Conservation (phyloP, 2,888 invertebrate species). For the Aplocera efformata region DNA sequence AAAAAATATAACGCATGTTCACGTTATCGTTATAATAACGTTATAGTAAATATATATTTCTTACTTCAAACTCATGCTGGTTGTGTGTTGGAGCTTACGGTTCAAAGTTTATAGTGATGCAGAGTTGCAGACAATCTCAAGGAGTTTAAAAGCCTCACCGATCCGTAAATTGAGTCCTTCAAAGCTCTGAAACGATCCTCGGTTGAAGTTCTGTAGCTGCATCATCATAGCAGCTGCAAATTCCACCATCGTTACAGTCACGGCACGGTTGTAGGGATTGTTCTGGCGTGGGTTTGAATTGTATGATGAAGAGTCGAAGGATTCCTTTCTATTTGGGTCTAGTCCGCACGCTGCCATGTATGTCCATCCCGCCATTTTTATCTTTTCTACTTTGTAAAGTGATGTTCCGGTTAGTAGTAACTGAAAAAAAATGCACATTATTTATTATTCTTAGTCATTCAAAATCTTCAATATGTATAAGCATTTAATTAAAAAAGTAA, state of each 20-base stretch:
- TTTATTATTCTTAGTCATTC: no score
- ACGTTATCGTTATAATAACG: no score
- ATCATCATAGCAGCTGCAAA: slow-evolving; percentile 77
- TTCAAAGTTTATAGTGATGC: no score
- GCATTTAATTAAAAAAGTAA: no score
- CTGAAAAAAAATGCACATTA: slow-evolving; percentile 53
- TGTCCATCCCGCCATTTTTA: slow-evolving; percentile 97
- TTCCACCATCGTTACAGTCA: slow-evolving; percentile 72
- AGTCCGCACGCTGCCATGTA: slow-evolving; percentile 98
- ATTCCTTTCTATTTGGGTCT: slow-evolving; percentile 85
- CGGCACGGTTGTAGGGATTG: slow-evolving; percentile 60
- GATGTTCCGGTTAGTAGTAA: slow-evolving; percentile 82
- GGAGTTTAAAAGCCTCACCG: slow-evolving; percentile 69
- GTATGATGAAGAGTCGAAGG: slow-evolving; percentile 62
- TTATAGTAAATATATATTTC: no score
- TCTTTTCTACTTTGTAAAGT: slow-evolving; percentile 92
- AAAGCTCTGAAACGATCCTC: slow-evolving; percentile 80
- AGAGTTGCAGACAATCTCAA: no score
- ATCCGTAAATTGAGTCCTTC: slow-evolving; percentile 86
- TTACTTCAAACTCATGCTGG: no score
- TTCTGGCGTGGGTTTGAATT: slow-evolving; percentile 42
- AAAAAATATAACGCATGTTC: no score
- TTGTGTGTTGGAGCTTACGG: no score
- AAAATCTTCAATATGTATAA: no score
- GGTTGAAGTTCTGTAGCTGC: slow-evolving; percentile 76